Conservation (phyloP, 2,797 vertebrate species). For the Simalia tracyae region DNA sequence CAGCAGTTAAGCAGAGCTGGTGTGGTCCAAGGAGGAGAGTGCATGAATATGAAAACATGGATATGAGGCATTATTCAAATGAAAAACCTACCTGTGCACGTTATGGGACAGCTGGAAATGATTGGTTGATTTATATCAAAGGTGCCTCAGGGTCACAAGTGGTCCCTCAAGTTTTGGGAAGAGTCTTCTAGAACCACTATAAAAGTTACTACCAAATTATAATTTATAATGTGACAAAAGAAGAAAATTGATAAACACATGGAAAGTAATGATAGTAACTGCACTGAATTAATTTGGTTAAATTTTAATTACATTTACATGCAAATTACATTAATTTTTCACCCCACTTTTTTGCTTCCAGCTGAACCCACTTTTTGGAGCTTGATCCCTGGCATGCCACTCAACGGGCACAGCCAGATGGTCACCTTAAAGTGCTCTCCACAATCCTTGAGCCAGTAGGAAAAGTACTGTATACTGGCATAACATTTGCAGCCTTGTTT, state of each 20-base stretch:
- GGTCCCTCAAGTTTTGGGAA: too few relatives aligned
- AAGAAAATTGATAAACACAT: too few relatives aligned
- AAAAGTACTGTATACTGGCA: background rate
- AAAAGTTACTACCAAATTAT: too few relatives aligned
- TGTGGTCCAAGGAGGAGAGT: slow-evolving; percentile 29
- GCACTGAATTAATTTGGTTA: background rate
- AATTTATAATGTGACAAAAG: too few relatives aligned
- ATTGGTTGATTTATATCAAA: background rate
- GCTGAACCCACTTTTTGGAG: background rate
- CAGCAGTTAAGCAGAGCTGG: slow-evolving; percentile 37
- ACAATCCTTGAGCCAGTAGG: background rate
- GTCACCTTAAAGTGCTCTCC: background rate
- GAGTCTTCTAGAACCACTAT: too few relatives aligned
- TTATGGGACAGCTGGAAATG: background rate
- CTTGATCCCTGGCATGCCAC: background rate
- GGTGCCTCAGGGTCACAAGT: too few relatives aligned
- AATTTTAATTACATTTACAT: background rate
- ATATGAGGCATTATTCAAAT: background rate
- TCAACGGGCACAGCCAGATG: background rate
- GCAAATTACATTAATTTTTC: background rate
- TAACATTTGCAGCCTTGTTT: background rate
- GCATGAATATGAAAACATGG: slow-evolving; percentile 11
- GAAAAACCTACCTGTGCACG: background rate
- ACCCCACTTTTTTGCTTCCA: background rate
- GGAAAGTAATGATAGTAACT: too few relatives aligned